Evolutionary conservation across 2,113 vertebrate genomes (phyloP).

Genomic region (Hymenochirus boettgeri): DNA sequence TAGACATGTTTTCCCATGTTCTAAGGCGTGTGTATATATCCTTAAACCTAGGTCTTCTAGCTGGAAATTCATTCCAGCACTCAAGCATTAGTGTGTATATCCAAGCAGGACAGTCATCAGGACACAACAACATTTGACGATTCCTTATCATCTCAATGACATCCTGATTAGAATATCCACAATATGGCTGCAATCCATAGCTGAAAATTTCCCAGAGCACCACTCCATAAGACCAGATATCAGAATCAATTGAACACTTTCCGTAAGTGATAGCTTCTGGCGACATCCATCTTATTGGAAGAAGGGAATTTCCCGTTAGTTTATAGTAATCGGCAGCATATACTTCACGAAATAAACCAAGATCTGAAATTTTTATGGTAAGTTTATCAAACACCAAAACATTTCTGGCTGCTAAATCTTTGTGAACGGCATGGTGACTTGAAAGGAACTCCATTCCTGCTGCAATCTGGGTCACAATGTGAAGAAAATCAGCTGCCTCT

Average conservation of each 20-base stretch:
- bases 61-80: constrained; percentile 91
- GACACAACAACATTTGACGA: constrained; percentile 84
- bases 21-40: constrained; percentile 87
- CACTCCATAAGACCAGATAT: constrained; percentile 95
- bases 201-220: constrained; percentile 95
- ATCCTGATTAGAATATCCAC: constrained; percentile 93
- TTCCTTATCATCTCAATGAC: constrained; percentile 91
- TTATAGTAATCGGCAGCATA: constrained; percentile 96
- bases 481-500: constrained; percentile 89
- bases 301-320: constrained; percentile 74
- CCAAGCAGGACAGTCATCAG: constrained; percentile 91
- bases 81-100: constrained; percentile 91
- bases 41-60: constrained; percentile 87
- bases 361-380: constrained; percentile 84
- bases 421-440: constrained; percentile 86
- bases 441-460: constrained; percentile 95
- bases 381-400: constrained; percentile 90
- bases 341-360: constrained; percentile 90
- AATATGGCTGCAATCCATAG: constrained; percentile 94
- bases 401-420: constrained; percentile 92
- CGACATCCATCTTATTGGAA: constrained; percentile 96
- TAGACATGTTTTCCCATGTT: constrained; percentile 87
- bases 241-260: constrained; percentile 89
- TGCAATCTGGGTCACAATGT: constrained; percentile 85
- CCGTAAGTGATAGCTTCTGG: constrained; percentile 91